Percentiles rank a stretch among this genome's conserved stretches.
These are phyloP conservation scores for Adelognathus sp. DNA, from an alignment of 2,888 invertebrate genomes.

Conservation along the genomic window DNA sequence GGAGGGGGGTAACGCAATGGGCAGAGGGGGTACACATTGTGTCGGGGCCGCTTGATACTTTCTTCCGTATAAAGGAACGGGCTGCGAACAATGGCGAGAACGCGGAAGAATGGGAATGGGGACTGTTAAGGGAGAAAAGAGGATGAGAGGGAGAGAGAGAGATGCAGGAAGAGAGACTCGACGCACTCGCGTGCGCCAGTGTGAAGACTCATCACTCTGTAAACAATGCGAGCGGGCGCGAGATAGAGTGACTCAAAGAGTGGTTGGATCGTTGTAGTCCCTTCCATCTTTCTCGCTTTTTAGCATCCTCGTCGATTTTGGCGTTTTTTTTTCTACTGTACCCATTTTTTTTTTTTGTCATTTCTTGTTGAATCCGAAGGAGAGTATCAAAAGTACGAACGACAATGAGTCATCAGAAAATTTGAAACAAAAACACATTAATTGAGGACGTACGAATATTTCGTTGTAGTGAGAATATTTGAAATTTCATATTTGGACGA, in stretches of 20 bases:
- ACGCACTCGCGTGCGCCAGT: slow-evolving; percentile 68
- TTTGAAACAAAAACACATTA: too few relatives aligned
- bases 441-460: too few relatives aligned
- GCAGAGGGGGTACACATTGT: slow-evolving; percentile 77
- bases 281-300: not conserved
- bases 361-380: too few relatives aligned
- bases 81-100: slow-evolving; percentile 78
- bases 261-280: slow-evolving; percentile 59
- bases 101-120: slow-evolving; percentile 75
- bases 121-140: too few relatives aligned
- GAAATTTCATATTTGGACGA: too few relatives aligned
- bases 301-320: not conserved
- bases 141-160: slow-evolving; percentile 76
- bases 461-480: too few relatives aligned
- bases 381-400: too few relatives aligned
- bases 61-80: slow-evolving; percentile 80
- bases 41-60: slow-evolving; percentile 79
- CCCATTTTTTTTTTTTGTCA: not conserved
- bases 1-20: slow-evolving; percentile 71
- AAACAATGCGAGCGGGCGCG: slow-evolving; percentile 76
- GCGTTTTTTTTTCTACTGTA: too few relatives aligned
- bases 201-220: slow-evolving; percentile 80
- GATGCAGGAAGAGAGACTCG: slow-evolving; percentile 60
- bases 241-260: slow-evolving; percentile 77
- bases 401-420: too few relatives aligned